Evolutionary conservation across 2,113 vertebrate species (phyloP).

Genomic region (Periophthalmodon schlosseri): DNA sequence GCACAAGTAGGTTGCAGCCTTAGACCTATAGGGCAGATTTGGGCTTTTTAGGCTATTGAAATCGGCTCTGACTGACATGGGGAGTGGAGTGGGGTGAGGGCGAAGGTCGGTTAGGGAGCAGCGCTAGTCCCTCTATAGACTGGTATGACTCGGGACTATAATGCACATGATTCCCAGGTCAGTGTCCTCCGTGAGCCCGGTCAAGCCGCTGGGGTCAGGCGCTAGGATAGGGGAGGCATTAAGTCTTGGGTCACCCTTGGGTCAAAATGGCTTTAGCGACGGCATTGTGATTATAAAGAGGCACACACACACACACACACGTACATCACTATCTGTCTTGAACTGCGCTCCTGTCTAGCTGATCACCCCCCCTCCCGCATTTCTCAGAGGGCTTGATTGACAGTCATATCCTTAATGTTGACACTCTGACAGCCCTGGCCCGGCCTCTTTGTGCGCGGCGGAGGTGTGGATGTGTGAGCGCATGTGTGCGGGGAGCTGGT

Average conservation of each 20-base stretch:
- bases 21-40: conserved; percentile 68
- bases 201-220: conserved; percentile 65
- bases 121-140: conserved; percentile 72
- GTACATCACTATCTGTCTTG: conserved; percentile 38
- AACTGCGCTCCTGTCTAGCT: conserved; percentile 42
- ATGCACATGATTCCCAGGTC: conserved; percentile 77
- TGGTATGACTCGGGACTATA: conserved; percentile 60
- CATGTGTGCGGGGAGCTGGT: conserved; percentile 37
- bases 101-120: conserved; percentile 71
- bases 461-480: conserved; percentile 33
- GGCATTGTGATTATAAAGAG: conserved; percentile 62
- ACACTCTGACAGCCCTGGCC: conserved; percentile 62
- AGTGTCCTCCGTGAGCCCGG: conserved; percentile 67
- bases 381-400: conserved; percentile 69
- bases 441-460: conserved; percentile 42
- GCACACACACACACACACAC: conserved; percentile 44
- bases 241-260: conserved; percentile 54
- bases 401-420: conserved; percentile 63
- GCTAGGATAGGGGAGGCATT: conserved; percentile 54
- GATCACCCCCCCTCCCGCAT: conserved; percentile 26
- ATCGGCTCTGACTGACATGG: conserved; percentile 53
- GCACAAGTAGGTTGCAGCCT: conserved; percentile 58
- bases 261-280: conserved; percentile 60
- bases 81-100: conserved; percentile 61
- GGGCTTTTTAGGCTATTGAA: conserved; percentile 59